Evolutionary conservation across 2,888 invertebrate genomes (phyloP).

Genomic region (Pseudeuparius sepicola): DNA sequence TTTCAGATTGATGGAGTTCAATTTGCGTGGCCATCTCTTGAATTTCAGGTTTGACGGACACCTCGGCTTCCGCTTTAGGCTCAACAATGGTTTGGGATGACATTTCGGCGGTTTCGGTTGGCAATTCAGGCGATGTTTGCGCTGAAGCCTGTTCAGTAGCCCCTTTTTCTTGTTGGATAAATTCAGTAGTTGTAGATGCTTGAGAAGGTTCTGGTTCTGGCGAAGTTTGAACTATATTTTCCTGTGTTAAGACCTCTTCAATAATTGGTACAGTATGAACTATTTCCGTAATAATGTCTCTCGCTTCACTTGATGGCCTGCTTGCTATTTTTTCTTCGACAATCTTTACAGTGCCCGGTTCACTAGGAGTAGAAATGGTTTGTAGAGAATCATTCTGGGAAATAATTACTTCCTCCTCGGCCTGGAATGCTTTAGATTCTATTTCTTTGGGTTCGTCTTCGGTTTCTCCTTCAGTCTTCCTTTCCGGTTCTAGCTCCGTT

Average conservation of each 20-base stretch:
- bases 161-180: slow-evolving; percentile 35
- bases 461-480: slow-evolving; percentile 5
- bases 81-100: slow-evolving; percentile 49
- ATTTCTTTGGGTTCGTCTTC: slow-evolving; percentile 12
- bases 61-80: slow-evolving; percentile 21
- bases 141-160: slow-evolving; percentile 37
- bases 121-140: slow-evolving; percentile 46
- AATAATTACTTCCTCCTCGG: slow-evolving; percentile 41
- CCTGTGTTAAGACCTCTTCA: slow-evolving; percentile 48
- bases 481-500: slow-evolving; percentile 8
- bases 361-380: slow-evolving; percentile 49
- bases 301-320: slow-evolving; percentile 46
- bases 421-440: slow-evolving; percentile 33
- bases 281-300: slow-evolving; percentile 39
- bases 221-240: slow-evolving; percentile 50
- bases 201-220: slow-evolving; percentile 37
- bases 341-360: slow-evolving; percentile 52
- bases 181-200: slow-evolving; percentile 17
- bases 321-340: slow-evolving; percentile 53
- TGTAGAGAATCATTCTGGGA: slow-evolving; percentile 50
- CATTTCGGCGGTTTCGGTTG: slow-evolving; percentile 39
- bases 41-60: slow-evolving; percentile 37
- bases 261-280: slow-evolving; percentile 49
- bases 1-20: slow-evolving; percentile 28
- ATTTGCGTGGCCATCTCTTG: slow-evolving; percentile 42